Evolutionary conservation across 1,140 invertebrate genomes (phyloP).

Genomic region (Grapholita molesta): DNA sequence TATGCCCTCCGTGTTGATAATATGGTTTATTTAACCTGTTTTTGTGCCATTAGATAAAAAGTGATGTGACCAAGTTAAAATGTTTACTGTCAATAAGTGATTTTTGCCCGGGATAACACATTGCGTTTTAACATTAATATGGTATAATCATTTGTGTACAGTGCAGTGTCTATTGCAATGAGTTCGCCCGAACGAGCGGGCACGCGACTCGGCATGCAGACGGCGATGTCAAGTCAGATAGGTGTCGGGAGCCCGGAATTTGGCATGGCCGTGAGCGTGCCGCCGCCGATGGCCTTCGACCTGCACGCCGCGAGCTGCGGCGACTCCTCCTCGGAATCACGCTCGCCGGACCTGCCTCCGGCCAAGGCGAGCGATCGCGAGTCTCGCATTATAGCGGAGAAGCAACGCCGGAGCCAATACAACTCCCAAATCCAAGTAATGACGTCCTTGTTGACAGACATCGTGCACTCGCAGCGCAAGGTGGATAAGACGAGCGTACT

Average conservation of each 20-base stretch:
- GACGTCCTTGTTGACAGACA: slow-evolving; percentile 88
- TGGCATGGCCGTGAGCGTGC: slow-evolving; percentile 43
- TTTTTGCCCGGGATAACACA: background rate
- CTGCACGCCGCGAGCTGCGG: slow-evolving; percentile 42
- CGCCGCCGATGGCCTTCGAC: slow-evolving; percentile 37
- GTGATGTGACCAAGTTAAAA: background rate
- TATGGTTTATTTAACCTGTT: background rate
- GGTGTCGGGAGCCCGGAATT: slow-evolving; percentile 42
- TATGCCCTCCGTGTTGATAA: background rate
- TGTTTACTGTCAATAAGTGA: background rate
- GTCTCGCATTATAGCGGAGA: slow-evolving; percentile 91
- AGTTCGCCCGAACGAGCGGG: slow-evolving; percentile 47
- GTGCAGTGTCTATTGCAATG: slow-evolving; percentile 35
- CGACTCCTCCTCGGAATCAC: slow-evolving; percentile 64
- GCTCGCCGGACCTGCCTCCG: slow-evolving; percentile 53
- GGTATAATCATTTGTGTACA: slow-evolving; percentile 8
- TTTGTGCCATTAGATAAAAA: background rate
- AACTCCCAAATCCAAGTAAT: slow-evolving; percentile 92
- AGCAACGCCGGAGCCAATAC: slow-evolving; percentile 92
- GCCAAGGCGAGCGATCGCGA: slow-evolving; percentile 81
- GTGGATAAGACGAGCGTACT: slow-evolving; percentile 95
- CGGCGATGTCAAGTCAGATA: slow-evolving; percentile 39
- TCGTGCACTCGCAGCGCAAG: slow-evolving; percentile 88
- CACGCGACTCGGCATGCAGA: slow-evolving; percentile 41
- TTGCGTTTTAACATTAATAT: slow-evolving; percentile 11